Percentiles rank a stretch among this genome's conserved stretches.
Evolutionary conservation across 2,888 invertebrate genomes (phyloP).

Genomic region (Cosmia pyralina): DNA sequence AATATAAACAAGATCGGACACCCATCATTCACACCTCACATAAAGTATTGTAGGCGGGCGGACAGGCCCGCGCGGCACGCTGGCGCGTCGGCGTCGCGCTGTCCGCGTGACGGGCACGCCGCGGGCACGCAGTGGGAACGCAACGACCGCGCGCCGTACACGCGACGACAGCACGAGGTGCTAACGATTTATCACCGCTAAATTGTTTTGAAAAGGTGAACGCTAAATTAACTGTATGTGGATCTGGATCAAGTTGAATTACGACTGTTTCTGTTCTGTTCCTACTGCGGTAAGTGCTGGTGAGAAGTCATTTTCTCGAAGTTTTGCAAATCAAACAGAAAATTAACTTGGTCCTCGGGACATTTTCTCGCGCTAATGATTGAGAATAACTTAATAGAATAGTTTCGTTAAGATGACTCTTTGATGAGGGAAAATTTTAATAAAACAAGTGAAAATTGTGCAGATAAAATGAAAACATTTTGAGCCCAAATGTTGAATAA

Average conservation of each 20-base stretch:
- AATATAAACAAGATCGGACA: slow-evolving; percentile 75
- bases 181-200: slow-evolving; percentile 80
- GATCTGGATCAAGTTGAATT: slow-evolving; percentile 65
- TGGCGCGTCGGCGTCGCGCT: no score
- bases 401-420: not conserved
- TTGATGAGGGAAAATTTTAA: not conserved
- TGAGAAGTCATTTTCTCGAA: slow-evolving; percentile 7
- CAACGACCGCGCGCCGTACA: slow-evolving; percentile 66
- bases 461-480: not conserved
- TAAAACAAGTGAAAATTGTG: not conserved
- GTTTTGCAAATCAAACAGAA: slow-evolving; percentile 26
- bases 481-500: not conserved
- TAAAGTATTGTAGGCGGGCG: slow-evolving; percentile 59
- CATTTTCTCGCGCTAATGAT: not conserved
- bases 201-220: slow-evolving; percentile 85
- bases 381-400: not conserved
- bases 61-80: slow-evolving; percentile 60
- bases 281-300: slow-evolving; percentile 43
- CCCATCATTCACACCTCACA: slow-evolving; percentile 80
- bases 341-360: not conserved
- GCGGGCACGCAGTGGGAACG: slow-evolving; percentile 64
- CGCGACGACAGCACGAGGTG: slow-evolving; percentile 78
- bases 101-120: slow-evolving; percentile 56
- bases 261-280: slow-evolving; percentile 57
- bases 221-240: slow-evolving; percentile 69